Percentiles rank a stretch among this genome's conserved stretches.
Evolutionary conservation across 1,140 invertebrate species (phyloP).

Genomic region (Drosophila auraria): DNA sequence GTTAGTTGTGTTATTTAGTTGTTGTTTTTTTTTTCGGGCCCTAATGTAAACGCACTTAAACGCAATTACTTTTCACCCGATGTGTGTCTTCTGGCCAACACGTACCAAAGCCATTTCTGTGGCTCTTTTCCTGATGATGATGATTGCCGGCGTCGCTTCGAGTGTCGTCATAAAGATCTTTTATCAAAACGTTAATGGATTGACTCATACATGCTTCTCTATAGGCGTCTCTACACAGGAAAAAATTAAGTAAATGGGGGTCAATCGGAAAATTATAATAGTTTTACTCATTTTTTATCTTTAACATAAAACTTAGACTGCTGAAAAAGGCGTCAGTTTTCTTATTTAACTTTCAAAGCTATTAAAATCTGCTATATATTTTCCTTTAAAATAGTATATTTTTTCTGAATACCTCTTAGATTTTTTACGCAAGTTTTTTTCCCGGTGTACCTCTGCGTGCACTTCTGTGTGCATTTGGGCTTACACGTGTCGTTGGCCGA

Average conservation of each 20-base stretch:
- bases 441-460: slow-evolving; percentile 25
- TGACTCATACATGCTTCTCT: slow-evolving; percentile 61
- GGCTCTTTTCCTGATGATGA: slow-evolving; percentile 72
- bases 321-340: too few species aligned
- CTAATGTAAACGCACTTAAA: slow-evolving; percentile 82
- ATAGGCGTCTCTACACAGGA: slow-evolving; percentile 20
- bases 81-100: slow-evolving; percentile 66
- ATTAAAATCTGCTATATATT: not conserved
- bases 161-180: slow-evolving; percentile 85
- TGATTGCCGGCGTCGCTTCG: slow-evolving; percentile 74
- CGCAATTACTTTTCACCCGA: slow-evolving; percentile 79
- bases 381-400: too few species aligned
- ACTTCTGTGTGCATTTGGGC: slow-evolving; percentile 46
- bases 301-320: too few species aligned
- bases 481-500: slow-evolving; percentile 57
- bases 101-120: slow-evolving; percentile 75
- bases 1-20: slow-evolving; percentile 6
- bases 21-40: slow-evolving; percentile 41
- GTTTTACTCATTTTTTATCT: too few species aligned
- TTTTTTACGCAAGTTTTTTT: not conserved
- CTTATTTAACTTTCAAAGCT: too few species aligned
- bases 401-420: not conserved
- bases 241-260: not conserved
- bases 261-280: not conserved
- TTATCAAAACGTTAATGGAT: slow-evolving; percentile 85